A percentile compares a stretch with the other conserved stretches of the same genome.
Conservation (phyloP, 2,113 vertebrate genomes). For the Spizaetus ornatus region DNA sequence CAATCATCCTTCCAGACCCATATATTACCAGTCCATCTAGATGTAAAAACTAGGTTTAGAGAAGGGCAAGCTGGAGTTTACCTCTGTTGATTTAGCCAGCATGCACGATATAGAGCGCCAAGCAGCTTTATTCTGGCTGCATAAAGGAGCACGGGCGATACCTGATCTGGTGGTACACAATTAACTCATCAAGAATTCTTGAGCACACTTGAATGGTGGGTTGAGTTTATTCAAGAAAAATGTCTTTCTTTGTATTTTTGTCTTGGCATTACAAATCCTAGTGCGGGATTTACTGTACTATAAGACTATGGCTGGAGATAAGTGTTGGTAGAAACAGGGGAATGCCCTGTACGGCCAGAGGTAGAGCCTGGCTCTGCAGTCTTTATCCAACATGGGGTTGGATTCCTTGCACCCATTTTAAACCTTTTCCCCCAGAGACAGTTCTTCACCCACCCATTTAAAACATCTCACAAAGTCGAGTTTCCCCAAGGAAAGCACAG, state of each 20-base stretch:
- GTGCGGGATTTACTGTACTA: background rate
- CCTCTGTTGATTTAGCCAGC: background rate
- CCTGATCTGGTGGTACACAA: background rate
- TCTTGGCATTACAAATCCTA: background rate
- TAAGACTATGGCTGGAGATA: background rate
- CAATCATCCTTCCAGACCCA: background rate
- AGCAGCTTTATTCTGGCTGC: background rate
- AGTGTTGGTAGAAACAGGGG: background rate
- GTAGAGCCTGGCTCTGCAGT: background rate
- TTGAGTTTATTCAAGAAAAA: background rate
- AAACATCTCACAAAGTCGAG: background rate
- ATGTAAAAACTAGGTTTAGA: background rate
- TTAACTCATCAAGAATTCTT: background rate
- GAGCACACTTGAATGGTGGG: background rate
- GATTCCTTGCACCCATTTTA: background rate
- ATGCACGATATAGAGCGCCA: fast-evolving
- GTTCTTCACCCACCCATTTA: background rate
- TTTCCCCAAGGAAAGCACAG: background rate
- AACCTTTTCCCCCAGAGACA: background rate
- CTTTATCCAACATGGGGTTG: fast-evolving
- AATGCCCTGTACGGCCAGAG: background rate
- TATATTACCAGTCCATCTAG: background rate
- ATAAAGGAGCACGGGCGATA: background rate
- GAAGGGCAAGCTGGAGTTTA: background rate
- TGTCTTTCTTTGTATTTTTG: background rate